These are phyloP conservation scores for Perithous albicinctus DNA, from an alignment of 2,888 invertebrate species.

Conservation along the genomic window DNA sequence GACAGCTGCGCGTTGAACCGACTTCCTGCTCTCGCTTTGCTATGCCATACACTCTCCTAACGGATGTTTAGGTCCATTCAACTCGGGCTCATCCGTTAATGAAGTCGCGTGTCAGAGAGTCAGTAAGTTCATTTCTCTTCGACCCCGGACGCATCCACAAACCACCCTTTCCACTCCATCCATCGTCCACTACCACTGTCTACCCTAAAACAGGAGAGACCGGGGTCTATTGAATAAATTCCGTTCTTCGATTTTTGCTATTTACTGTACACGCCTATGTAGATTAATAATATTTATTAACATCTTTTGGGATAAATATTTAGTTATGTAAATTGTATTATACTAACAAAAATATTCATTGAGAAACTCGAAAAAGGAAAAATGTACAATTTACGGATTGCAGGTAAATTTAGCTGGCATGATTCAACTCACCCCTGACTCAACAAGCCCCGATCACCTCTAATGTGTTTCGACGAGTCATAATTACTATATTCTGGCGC, in stretches of 20 bases:
- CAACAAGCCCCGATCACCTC: background rate
- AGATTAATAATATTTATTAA: background rate
- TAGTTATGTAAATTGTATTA: background rate
- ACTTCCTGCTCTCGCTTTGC: constrained; percentile 42
- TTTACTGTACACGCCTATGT: background rate
- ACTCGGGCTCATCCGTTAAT: constrained; percentile 79
- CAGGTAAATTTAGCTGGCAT: background rate
- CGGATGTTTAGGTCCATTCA: constrained; percentile 79
- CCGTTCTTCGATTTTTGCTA: background rate
- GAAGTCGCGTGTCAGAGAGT: constrained; percentile 81
- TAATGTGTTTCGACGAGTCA: constrained; percentile 78
- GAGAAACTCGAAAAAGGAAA: no score
- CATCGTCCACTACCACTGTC: background rate
- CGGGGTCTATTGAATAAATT: background rate
- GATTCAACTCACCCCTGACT: background rate
- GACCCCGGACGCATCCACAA: constrained; percentile 12
- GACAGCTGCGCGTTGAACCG: constrained; percentile 30
- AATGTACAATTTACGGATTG: no score
- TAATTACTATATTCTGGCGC: constrained; percentile 81
- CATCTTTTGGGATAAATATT: background rate
- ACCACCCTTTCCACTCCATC: constrained; percentile 16
- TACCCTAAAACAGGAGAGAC: background rate
- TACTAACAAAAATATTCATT: no score
- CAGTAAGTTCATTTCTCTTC: constrained; percentile 78
- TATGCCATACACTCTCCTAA: constrained; percentile 47